These are phyloP conservation scores for Rhabdornis inornatus DNA, from an alignment of 2,113 vertebrate species.

Conservation along the genomic window DNA sequence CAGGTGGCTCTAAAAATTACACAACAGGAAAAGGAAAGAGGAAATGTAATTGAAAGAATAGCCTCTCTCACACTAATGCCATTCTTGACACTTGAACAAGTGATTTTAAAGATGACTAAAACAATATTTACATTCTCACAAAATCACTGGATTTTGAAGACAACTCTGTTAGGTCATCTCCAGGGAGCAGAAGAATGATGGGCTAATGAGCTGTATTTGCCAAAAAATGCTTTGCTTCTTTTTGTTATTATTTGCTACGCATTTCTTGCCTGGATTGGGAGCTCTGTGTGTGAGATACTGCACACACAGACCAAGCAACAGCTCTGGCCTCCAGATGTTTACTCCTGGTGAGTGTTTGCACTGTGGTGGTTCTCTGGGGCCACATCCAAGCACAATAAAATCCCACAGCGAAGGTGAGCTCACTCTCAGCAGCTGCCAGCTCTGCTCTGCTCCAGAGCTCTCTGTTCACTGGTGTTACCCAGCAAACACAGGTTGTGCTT, in stretches of 20 bases:
- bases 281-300: background rate
- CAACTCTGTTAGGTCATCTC: background rate
- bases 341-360: background rate
- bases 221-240: background rate
- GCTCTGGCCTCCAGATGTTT: conserved; percentile 45
- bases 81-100: conserved; percentile 45
- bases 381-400: background rate
- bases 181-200: background rate
- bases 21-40: background rate
- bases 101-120: conserved; percentile 35
- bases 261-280: background rate
- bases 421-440: background rate
- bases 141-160: conserved; percentile 38
- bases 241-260: background rate
- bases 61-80: background rate
- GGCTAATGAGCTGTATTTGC: background rate
- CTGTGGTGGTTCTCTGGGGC: conserved; percentile 14
- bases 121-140: conserved; percentile 32
- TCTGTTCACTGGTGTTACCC: background rate
- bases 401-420: background rate
- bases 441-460: background rate
- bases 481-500: background rate
- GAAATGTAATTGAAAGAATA: background rate
- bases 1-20: background rate
- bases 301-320: background rate